phyloP scores from a whole-genome alignment of 2,888 invertebrate species.

The Drymonia ruficornis region DNA sequence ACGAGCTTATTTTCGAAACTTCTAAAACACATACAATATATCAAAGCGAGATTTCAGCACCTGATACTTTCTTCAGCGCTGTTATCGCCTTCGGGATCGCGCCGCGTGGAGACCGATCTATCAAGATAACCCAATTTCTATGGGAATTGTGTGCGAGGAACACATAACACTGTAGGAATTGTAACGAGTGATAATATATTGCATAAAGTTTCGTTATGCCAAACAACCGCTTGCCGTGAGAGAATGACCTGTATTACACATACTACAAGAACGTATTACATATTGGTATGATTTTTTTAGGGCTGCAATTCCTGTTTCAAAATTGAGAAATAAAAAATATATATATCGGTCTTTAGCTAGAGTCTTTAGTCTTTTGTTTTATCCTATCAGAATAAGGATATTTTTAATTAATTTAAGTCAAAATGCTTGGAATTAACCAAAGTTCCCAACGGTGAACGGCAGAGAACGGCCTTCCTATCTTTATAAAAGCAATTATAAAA shows the following conservation, averaged over 20 bases:
- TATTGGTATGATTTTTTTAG: no score
- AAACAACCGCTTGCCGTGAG: conserved; percentile 9
- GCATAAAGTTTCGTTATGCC: conserved; percentile 27
- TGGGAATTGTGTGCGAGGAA: conserved; percentile 63
- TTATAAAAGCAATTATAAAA: neutral
- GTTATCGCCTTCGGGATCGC: conserved; percentile 55
- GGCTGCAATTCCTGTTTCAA: no score
- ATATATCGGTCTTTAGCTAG: no score
- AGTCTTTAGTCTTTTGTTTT: no score
- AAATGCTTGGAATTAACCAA: neutral
- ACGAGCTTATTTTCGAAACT: conserved; percentile 12
- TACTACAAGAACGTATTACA: neutral
- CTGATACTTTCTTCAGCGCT: conserved; percentile 38
- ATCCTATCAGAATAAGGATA: no score
- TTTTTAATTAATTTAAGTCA: no score
- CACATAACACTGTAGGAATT: conserved; percentile 41
- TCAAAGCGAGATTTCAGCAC: conserved; percentile 35
- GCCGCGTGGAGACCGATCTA: conserved; percentile 60
- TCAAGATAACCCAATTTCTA: conserved; percentile 81
- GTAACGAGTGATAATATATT: conserved; percentile 42
- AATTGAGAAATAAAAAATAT: no score
- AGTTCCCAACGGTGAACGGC: neutral
- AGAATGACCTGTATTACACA: conserved; percentile 7
- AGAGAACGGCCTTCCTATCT: neutral
- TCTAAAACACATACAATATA: conserved; percentile 17